A percentile compares a stretch with the other conserved stretches of the same genome.
Conservation (phyloP, 2,113 vertebrate species). For the Seriola rivoliana region DNA sequence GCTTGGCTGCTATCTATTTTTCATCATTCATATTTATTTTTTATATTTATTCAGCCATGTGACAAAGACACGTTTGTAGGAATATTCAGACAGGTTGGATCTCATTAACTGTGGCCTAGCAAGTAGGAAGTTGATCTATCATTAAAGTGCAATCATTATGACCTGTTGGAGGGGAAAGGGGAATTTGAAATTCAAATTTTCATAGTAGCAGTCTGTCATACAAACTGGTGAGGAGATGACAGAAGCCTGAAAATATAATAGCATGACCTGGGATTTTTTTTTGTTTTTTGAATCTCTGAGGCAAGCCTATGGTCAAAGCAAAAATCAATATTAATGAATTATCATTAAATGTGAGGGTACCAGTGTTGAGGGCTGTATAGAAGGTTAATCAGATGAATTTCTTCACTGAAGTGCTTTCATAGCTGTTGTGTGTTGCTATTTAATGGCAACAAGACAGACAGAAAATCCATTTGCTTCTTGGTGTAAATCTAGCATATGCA, state of each 20-base stretch:
- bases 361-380: constrained; percentile 12
- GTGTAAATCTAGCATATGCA: constrained; percentile 13
- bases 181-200: constrained; percentile 55
- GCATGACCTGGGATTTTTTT: constrained; percentile 1
- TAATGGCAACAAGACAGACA: background rate
- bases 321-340: constrained; percentile 30
- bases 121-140: constrained; percentile 34
- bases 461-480: background rate
- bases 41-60: constrained; percentile 10
- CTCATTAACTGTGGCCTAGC: constrained; percentile 27
- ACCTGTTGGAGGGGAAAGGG: constrained; percentile 15
- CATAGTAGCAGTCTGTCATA: constrained; percentile 4
- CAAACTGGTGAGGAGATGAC: constrained; percentile 1
- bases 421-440: background rate
- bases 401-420: background rate
- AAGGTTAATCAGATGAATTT: constrained; percentile 34
- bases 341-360: constrained; percentile 29
- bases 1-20: constrained; percentile 9
- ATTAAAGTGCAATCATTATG: constrained; percentile 32
- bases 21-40: constrained; percentile 17
- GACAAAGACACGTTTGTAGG: background rate
- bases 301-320: constrained; percentile 23
- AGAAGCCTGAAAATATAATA: constrained; percentile 8
- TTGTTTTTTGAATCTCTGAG: constrained; percentile 29
- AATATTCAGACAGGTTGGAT: constrained; percentile 13